Evolutionary conservation across 2,888 invertebrate species (phyloP).

Genomic region (Oscheius myriophilus): DNA sequence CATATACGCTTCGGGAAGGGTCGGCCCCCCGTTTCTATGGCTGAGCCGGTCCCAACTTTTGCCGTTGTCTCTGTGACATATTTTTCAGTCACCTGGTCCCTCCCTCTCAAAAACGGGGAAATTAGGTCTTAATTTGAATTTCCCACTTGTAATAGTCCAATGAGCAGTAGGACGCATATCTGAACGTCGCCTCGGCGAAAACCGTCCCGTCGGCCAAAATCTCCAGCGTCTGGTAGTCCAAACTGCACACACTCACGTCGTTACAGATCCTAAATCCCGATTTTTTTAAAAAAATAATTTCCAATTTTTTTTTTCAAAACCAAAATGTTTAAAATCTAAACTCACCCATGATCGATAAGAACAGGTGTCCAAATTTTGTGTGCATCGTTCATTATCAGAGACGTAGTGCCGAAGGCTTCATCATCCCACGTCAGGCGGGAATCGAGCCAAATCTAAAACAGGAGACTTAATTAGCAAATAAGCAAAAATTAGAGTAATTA

Average conservation of each 20-base stretch:
- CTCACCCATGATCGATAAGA: conserved; percentile 53
- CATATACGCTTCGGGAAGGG: no score
- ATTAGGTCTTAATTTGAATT: no score
- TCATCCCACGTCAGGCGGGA: conserved; percentile 60
- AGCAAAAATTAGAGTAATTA: not conserved
- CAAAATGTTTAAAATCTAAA: not conserved
- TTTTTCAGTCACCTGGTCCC: not conserved
- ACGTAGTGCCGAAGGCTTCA: conserved; percentile 47
- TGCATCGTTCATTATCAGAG: conserved; percentile 27
- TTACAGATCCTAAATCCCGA: conserved; percentile 50
- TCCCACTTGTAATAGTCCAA: conserved; percentile 55
- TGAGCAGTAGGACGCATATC: conserved; percentile 60
- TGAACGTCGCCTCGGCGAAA: conserved; percentile 55
- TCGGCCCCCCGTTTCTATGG: no score
- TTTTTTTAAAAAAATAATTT: no score
- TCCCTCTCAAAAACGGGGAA: no score
- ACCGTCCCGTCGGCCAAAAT: conserved; percentile 56
- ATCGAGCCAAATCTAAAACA: conserved; percentile 61
- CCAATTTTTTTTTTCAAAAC: no score
- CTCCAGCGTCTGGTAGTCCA: conserved; percentile 51
- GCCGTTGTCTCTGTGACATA: not conserved
- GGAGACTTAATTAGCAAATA: not conserved
- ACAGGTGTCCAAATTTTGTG: conserved; percentile 64
- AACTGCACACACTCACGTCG: conserved; percentile 51
- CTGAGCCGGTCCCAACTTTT: no score